These are phyloP conservation scores for Neogale vison DNA, from an alignment of 2,113 vertebrate species.

Conservation along the genomic window DNA sequence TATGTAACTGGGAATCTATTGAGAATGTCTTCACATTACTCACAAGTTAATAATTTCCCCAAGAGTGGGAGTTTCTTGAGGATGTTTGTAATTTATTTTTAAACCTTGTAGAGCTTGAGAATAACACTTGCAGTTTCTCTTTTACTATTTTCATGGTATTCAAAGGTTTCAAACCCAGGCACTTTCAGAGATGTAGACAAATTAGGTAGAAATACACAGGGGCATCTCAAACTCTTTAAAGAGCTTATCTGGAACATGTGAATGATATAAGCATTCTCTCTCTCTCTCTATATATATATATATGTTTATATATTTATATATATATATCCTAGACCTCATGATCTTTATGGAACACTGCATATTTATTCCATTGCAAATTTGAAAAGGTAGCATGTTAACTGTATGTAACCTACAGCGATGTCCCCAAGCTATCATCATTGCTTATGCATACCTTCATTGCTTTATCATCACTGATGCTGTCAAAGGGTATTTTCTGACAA, in stretches of 20 bases:
- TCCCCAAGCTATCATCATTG: neutral
- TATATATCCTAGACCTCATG: neutral
- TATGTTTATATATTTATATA: neutral
- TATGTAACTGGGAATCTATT: neutral
- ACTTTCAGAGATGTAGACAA: conserved; percentile 23
- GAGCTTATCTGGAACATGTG: neutral
- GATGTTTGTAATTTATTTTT: conserved; percentile 63
- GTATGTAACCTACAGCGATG: too few relatives aligned
- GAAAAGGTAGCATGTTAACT: neutral
- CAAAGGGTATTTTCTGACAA: neutral
- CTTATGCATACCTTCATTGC: neutral
- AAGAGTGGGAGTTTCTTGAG: conserved; percentile 56
- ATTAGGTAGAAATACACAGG: conserved; percentile 21
- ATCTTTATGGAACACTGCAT: neutral
- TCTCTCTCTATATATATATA: neutral
- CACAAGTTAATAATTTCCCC: conserved; percentile 63
- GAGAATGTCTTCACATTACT: conserved; percentile 27
- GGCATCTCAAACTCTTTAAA: neutral
- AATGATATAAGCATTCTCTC: neutral
- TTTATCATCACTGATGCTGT: neutral
- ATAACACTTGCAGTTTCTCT: conserved; percentile 45
- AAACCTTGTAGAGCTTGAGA: conserved; percentile 8
- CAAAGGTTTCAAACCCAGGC: conserved; percentile 35
- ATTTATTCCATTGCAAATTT: neutral
- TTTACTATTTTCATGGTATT: conserved; percentile 59